Conservation (phyloP, 2,797 vertebrate species). For the Iguana delicatissima region DNA sequence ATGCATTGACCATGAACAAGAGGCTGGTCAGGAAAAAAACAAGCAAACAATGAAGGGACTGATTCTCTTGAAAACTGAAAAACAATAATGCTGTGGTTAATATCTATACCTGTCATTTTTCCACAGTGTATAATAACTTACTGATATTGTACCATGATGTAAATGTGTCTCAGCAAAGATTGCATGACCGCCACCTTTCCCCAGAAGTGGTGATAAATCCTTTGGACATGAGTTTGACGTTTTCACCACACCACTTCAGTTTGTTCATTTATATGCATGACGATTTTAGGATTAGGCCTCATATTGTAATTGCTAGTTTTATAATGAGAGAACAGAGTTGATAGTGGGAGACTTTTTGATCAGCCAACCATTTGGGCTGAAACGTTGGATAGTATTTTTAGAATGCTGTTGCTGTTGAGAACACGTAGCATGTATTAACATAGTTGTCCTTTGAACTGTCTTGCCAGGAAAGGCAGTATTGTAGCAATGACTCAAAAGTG, state of each 20-base stretch:
- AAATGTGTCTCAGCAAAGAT: not conserved
- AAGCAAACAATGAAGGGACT: slow-evolving; percentile 34
- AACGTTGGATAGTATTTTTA: not conserved
- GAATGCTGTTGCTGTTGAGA: not conserved
- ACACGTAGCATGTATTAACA: not conserved
- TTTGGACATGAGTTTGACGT: not conserved
- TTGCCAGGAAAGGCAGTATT: not conserved
- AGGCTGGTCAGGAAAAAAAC: slow-evolving; percentile 11
- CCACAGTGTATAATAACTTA: not conserved
- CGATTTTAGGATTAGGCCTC: slow-evolving; percentile 48
- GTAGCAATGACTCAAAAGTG: not conserved
- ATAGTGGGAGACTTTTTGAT: not conserved
- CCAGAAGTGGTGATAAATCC: not conserved
- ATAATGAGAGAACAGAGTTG: not conserved
- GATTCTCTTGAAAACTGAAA: slow-evolving; percentile 12
- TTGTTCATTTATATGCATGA: slow-evolving; percentile 1
- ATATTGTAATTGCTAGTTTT: not conserved
- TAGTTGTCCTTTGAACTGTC: not conserved
- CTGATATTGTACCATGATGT: not conserved
- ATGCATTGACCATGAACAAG: not conserved
- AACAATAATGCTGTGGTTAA: not conserved
- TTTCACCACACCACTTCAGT: not conserved
- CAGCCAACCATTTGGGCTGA: not conserved
- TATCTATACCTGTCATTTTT: not conserved
- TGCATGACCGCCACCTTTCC: not conserved